A percentile compares a stretch with the other conserved stretches of the same genome.
phyloP scores from a whole-genome alignment of 23 tunicate genomes.

The Ciona savignyi region DNA sequence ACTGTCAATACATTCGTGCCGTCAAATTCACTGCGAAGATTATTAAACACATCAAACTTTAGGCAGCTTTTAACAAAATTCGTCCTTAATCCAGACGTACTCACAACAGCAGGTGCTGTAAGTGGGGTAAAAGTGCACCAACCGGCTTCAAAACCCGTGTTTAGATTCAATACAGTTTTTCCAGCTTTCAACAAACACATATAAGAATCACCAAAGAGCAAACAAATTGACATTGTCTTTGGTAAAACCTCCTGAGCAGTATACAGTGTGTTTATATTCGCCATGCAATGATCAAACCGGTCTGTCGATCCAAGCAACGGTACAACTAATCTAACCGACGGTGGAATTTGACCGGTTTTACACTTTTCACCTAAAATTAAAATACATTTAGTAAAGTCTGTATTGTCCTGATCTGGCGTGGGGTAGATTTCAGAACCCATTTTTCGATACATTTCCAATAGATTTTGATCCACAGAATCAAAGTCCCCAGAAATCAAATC shows the following conservation, averaged over 20 bases:
- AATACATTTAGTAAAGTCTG: slow-evolving; percentile 83
- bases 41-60: neutral
- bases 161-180: neutral
- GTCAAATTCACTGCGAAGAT: neutral
- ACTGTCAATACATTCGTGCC: neutral
- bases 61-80: neutral
- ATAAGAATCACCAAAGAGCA: slow-evolving; percentile 4
- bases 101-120: neutral
- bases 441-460: slow-evolving; percentile 27
- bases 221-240: neutral
- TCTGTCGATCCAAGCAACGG: slow-evolving; percentile 32
- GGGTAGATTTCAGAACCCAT: slow-evolving; percentile 22
- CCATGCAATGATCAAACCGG: slow-evolving; percentile 73
- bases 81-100: neutral
- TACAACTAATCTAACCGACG: slow-evolving; percentile 19
- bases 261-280: slow-evolving; percentile 51
- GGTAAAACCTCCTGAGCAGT: slow-evolving; percentile 32
- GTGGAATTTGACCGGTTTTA: neutral
- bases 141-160: neutral
- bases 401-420: slow-evolving; percentile 77
- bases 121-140: neutral
- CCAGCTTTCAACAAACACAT: neutral
- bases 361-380: slow-evolving; percentile 31
- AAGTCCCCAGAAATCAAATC: slow-evolving; percentile 80
- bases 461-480: slow-evolving; percentile 48